phyloP scores from a whole-genome alignment of 2,113 vertebrate species.

The Numenius arquata region DNA sequence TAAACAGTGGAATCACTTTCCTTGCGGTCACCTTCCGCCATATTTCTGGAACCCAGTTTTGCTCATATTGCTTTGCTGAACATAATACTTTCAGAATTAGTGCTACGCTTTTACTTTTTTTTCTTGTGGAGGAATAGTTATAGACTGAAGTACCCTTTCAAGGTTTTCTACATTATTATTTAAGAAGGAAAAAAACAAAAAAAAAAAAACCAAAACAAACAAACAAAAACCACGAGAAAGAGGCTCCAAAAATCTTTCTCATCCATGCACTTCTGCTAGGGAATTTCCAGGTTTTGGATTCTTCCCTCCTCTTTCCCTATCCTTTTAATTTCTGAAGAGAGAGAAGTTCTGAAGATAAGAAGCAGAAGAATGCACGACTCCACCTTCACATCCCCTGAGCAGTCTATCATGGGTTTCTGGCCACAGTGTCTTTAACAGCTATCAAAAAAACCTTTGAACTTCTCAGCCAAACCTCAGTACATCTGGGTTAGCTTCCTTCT shows the following conservation, averaged over 20 bases:
- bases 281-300: not conserved
- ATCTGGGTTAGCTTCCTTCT: not conserved
- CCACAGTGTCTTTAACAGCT: not conserved
- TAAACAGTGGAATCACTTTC: not conserved
- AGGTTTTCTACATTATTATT: not conserved
- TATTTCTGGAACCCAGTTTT: not conserved
- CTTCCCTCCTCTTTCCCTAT: not conserved
- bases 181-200: not conserved
- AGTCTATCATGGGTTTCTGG: not conserved
- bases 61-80: not conserved
- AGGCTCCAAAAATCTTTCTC: not conserved
- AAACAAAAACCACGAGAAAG: not conserved
- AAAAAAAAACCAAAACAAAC: too few species aligned
- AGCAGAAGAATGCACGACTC: not conserved
- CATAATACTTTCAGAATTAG: not conserved
- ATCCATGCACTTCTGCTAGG: not conserved
- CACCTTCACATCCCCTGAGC: not conserved
- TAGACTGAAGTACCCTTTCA: not conserved
- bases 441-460: not conserved
- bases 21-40: not conserved
- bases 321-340: not conserved
- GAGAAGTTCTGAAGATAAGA: not conserved
- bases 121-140: not conserved
- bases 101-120: not conserved
- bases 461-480: not conserved